phyloP scores from a whole-genome alignment of 1,140 invertebrate species.

The Drosophila virilis region DNA sequence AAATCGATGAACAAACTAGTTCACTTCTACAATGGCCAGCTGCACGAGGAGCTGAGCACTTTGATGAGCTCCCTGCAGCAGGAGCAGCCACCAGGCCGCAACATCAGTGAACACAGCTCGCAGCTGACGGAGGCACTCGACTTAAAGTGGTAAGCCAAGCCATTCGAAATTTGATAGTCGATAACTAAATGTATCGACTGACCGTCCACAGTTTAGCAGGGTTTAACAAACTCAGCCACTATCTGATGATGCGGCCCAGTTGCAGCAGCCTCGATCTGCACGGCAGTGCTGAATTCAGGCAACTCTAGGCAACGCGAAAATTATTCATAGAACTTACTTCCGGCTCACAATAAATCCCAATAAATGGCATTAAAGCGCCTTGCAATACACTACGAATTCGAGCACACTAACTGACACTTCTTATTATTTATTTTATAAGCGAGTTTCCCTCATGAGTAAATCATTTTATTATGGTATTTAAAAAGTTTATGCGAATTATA shows the following conservation, averaged over 20 bases:
- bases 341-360: background rate
- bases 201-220: constrained; percentile 12
- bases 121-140: constrained; percentile 34
- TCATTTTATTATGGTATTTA: constrained; percentile 5
- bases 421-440: constrained; percentile 2
- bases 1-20: constrained; percentile 27
- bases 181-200: background rate
- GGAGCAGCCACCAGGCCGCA: background rate
- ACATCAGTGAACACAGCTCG: constrained; percentile 28
- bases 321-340: background rate
- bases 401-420: background rate
- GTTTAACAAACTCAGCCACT: constrained; percentile 1
- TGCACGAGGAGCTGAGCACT: constrained; percentile 22
- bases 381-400: constrained; percentile 2
- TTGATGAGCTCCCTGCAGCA: constrained; percentile 10
- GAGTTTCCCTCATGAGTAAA: constrained; percentile 7
- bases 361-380: background rate
- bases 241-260: constrained; percentile 16
- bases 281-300: constrained; percentile 1
- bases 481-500: background rate
- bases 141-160: constrained; percentile 16
- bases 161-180: background rate
- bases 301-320: constrained; percentile 5
- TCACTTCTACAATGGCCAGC: constrained; percentile 30
- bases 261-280: constrained; percentile 31